Base-by-base conservation (phyloP, 2,888 invertebrate species). In the Ariolimax columbianus region DNA sequence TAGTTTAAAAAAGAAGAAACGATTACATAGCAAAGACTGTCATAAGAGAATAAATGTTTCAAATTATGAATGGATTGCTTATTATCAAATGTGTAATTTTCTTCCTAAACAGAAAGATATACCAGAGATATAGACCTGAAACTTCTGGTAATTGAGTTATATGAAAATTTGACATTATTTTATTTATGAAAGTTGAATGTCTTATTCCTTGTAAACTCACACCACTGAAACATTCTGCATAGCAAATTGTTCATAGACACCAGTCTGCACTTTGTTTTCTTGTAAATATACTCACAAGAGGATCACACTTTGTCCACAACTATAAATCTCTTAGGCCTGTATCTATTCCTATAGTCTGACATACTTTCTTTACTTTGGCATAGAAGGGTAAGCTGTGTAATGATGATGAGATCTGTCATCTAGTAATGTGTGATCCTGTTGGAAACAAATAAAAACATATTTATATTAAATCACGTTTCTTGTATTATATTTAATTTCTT, bases 331-430 rank as follows among this genome's bases (percentile, higher is more conserved):
- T 63, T 11, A 6, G 7, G n/a, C 40, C 23, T 51, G 33, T 75
- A 75, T 33, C 75, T 75, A 75, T 14, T 36, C 14, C n/a, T 0
- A 19, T 43, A 0, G 30, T n/a, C 11, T 30, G 68, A 68, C n/a
- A 63, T 43, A 43, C 80, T 72, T 26, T 33, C 23, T 59, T 66
- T 84, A 84, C 66, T 84, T 84, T 38, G 84, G 84, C 36, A 78
- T 59, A 17, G 78, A 78, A 2, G 84, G 23, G 33, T 78, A 84
- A 19, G 77, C 83, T 38, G 84, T 30, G 68, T 77, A 84, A 51
- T 84, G 84, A n/a, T 84, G 84, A 79, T 84, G 84, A 59, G 79
- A 43, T 59, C 84, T 78, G 36, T 84, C 84, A 43, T 84, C 84
- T 70, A 84, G 40, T 59, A 79, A 59, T 70, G 84, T 70, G 43